phyloP scores from a whole-genome alignment of 1,140 invertebrate genomes.

The Wasmannia auropunctata region DNA sequence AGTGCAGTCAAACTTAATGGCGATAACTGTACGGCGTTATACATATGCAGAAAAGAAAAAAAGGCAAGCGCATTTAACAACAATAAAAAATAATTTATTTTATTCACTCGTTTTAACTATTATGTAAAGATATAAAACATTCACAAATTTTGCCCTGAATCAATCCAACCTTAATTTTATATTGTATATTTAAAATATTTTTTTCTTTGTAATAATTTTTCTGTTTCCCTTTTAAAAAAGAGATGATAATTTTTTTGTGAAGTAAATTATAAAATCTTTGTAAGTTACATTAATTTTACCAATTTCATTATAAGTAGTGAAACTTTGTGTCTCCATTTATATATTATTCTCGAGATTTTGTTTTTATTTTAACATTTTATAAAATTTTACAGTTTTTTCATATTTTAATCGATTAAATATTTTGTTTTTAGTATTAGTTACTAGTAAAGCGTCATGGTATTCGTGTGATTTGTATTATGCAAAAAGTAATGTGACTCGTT shows the following conservation, averaged over 20 bases:
- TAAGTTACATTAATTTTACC: not conserved
- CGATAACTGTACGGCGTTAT: not conserved
- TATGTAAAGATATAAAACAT: not conserved
- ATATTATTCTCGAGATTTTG: not conserved
- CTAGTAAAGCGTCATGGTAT: not conserved
- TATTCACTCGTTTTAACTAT: not conserved
- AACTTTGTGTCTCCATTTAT: not conserved
- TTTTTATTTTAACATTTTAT: not conserved
- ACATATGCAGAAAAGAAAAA: not conserved
- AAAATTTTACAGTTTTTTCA: not conserved
- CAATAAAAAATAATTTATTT: constrained; percentile 7
- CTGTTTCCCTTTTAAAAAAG: not conserved
- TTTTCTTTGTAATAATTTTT: not conserved
- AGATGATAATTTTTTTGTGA: no score
- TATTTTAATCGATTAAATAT: not conserved
- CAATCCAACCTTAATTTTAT: not conserved
- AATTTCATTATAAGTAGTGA: not conserved
- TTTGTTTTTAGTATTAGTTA: not conserved
- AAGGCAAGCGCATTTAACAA: not conserved
- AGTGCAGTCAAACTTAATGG: constrained; percentile 30
- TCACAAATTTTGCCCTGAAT: not conserved
- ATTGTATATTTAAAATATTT: not conserved
- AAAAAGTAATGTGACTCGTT: constrained; percentile 54
- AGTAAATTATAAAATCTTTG: no score
- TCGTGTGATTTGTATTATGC: constrained; percentile 14